Evolutionary conservation across 2,797 vertebrate genomes (phyloP).

Genomic region (Aplochiton taeniatus): DNA sequence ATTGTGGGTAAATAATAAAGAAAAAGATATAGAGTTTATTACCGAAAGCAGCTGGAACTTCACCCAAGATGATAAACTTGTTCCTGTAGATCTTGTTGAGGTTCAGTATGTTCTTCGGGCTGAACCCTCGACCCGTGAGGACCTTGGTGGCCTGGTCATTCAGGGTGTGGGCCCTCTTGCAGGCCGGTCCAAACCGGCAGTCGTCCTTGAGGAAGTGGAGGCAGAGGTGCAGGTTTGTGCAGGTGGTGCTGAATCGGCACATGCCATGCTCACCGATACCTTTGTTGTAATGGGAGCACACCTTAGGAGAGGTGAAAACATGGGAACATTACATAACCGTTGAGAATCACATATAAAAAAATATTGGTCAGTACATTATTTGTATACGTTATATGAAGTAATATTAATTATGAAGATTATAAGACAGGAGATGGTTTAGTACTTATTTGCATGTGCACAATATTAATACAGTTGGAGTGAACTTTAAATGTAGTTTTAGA

Average conservation of each 20-base stretch:
- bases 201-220: conserved; percentile 75
- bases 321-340: background rate
- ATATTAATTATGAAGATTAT: too few species aligned
- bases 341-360: too few species aligned
- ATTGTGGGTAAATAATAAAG: too few species aligned
- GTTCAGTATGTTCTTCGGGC: conserved; percentile 55
- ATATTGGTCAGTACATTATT: too few species aligned
- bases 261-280: conserved; percentile 64
- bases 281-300: conserved; percentile 85
- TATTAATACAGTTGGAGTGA: too few species aligned
- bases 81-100: conserved; percentile 71
- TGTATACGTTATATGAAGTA: too few species aligned
- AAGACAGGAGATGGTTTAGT: too few species aligned
- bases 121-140: conserved; percentile 68
- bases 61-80: conserved; percentile 58
- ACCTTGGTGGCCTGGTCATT: conserved; percentile 35
- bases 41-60: background rate
- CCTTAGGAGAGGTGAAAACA: conserved; percentile 55
- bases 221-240: conserved; percentile 87
- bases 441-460: too few species aligned
- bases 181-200: conserved; percentile 75
- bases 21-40: too few species aligned
- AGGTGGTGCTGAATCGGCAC: conserved; percentile 73
- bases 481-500: too few species aligned
- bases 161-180: conserved; percentile 78